These are phyloP conservation scores for Lepidocyrtoides sp. DNA, from an alignment of 2,888 invertebrate species.

Conservation along the genomic window DNA sequence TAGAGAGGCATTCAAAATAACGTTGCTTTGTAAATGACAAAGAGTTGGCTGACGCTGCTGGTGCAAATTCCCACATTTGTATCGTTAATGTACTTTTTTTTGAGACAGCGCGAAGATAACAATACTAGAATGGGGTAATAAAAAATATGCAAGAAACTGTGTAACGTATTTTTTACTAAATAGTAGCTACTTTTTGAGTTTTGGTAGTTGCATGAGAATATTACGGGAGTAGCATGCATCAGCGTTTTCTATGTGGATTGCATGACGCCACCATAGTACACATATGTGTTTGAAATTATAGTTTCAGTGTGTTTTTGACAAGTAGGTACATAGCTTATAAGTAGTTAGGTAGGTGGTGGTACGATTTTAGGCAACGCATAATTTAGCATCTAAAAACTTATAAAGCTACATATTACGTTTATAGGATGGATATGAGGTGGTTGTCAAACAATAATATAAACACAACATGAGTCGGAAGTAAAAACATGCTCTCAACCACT, in stretches of 20 bases:
- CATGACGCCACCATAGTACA: not conserved
- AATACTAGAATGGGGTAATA: not conserved
- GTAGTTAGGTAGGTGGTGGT: not conserved
- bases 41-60: not conserved
- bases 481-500: no score
- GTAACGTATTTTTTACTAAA: not conserved
- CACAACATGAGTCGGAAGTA: slow-evolving; percentile 27
- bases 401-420: not conserved
- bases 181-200: not conserved
- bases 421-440: not conserved
- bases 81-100: slow-evolving; percentile 17
- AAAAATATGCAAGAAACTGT: not conserved
- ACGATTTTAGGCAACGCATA: not conserved
- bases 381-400: not conserved
- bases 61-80: slow-evolving; percentile 41
- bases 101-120: no score
- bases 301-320: not conserved
- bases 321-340: not conserved
- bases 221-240: slow-evolving; percentile 10
- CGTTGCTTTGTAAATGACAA: slow-evolving; percentile 15
- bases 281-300: not conserved
- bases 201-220: not conserved
- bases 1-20: not conserved
- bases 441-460: not conserved
- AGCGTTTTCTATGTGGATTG: not conserved